Conservation (phyloP, 2,797 vertebrate species). For the Sebastes taczanowskii region DNA sequence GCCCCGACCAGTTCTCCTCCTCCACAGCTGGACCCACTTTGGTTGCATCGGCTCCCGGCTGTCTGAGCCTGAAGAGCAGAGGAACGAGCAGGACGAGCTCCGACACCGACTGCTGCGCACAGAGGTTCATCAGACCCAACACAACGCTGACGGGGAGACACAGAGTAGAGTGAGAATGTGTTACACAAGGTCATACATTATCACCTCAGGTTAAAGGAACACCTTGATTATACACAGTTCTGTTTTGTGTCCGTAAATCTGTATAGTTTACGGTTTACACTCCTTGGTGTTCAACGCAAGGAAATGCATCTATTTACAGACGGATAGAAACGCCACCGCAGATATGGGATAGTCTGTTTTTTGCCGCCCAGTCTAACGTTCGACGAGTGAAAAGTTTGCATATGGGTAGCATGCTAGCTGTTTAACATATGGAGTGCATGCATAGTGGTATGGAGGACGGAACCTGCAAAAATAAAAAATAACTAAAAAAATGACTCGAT, state of each 20-base stretch:
- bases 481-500: no score
- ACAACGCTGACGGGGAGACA: slow-evolving; percentile 53
- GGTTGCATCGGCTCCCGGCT: not conserved
- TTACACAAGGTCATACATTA: not conserved
- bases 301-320: rapidly evolving
- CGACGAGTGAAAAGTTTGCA: rapidly evolving
- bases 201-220: not conserved
- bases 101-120: not conserved
- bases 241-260: no score
- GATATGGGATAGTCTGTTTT: no score
- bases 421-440: rapidly evolving
- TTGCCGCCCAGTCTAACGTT: rapidly evolving
- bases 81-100: slow-evolving; percentile 79
- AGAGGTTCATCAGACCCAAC: slow-evolving; percentile 63
- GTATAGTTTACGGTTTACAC: no score
- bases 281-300: no score
- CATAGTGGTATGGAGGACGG: no score
- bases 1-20: slow-evolving; percentile 71
- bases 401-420: rapidly evolving
- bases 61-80: slow-evolving; percentile 65
- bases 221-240: no score
- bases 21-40: slow-evolving; percentile 43
- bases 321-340: rapidly evolving
- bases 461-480: no score
- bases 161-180: not conserved